Percentiles rank a stretch among this genome's conserved stretches.
Conservation (phyloP, 2,888 invertebrate genomes). For the Erebia ligea region DNA sequence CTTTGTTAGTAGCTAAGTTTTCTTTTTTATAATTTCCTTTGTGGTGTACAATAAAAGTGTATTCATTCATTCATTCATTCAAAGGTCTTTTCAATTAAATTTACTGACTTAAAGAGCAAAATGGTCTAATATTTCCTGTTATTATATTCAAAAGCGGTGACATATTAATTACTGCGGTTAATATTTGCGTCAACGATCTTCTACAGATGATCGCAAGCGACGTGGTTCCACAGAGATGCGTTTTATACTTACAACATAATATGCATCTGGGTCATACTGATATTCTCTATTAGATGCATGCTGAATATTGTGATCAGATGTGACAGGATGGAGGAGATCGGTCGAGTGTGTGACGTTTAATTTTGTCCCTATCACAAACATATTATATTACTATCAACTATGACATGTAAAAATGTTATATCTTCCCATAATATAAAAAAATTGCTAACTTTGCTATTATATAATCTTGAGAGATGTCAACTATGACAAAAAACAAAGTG, state of each 20-base stretch:
- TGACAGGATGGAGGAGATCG: constrained; percentile 28
- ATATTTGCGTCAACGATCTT: constrained; percentile 7
- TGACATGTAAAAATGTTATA: not conserved
- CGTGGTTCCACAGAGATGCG: constrained; percentile 27
- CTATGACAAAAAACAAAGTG: no score
- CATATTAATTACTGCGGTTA: constrained; percentile 12
- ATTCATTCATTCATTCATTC: no score
- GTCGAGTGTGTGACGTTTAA: constrained; percentile 25
- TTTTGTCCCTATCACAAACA: constrained; percentile 7
- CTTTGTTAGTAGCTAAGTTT: no score
- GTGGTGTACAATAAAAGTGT: no score
- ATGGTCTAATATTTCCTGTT: not conserved
- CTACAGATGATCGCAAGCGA: constrained; percentile 19
- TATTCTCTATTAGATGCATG: constrained; percentile 28
- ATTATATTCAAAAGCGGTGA: not conserved
- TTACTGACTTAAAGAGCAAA: not conserved
- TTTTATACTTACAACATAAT: constrained; percentile 18
- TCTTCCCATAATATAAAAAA: not conserved
- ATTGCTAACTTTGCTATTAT: not conserved
- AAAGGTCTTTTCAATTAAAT: not conserved
- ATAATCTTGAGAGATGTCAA: no score
- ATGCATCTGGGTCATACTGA: constrained; percentile 39
- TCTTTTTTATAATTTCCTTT: no score
- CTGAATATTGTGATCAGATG: constrained; percentile 29
- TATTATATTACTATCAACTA: not conserved